Conservation (phyloP, 2,797 vertebrate species). For the Cirrhinus mrigala region DNA sequence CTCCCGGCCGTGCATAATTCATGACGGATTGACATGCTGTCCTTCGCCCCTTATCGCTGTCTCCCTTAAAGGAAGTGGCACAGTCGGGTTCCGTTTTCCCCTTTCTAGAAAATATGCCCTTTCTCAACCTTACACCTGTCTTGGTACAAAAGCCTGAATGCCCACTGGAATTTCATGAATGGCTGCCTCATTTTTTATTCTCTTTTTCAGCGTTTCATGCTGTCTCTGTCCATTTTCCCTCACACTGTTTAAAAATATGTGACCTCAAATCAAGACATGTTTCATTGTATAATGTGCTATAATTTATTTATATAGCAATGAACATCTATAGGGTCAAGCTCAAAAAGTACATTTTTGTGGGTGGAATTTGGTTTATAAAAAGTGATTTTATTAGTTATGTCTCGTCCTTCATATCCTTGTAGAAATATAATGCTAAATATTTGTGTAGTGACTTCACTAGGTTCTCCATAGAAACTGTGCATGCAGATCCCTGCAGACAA, state of each 20-base stretch:
- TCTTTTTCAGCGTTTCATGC: background rate
- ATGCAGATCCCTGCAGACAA: background rate
- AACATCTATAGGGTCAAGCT: background rate
- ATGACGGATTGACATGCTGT: constrained; percentile 18
- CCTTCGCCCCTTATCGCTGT: background rate
- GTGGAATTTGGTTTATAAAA: background rate
- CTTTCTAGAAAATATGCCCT: background rate
- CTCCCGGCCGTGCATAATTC: constrained; percentile 21
- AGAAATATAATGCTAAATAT: background rate
- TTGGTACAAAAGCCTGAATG: constrained; percentile 5
- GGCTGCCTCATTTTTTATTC: background rate
- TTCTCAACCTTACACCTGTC: constrained; percentile 10
- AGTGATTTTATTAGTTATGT: background rate
- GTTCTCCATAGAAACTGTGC: background rate
- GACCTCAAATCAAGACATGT: background rate
- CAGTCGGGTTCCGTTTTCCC: background rate
- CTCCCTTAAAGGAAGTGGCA: background rate
- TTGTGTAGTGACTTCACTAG: background rate
- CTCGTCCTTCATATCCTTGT: background rate
- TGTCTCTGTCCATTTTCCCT: background rate
- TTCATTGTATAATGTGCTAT: background rate
- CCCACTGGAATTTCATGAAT: background rate
- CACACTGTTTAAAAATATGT: background rate
- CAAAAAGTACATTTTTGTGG: background rate
- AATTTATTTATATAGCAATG: background rate